Evolutionary conservation across 2,113 vertebrate genomes (phyloP).

Genomic region (Barnardius zonarius): DNA sequence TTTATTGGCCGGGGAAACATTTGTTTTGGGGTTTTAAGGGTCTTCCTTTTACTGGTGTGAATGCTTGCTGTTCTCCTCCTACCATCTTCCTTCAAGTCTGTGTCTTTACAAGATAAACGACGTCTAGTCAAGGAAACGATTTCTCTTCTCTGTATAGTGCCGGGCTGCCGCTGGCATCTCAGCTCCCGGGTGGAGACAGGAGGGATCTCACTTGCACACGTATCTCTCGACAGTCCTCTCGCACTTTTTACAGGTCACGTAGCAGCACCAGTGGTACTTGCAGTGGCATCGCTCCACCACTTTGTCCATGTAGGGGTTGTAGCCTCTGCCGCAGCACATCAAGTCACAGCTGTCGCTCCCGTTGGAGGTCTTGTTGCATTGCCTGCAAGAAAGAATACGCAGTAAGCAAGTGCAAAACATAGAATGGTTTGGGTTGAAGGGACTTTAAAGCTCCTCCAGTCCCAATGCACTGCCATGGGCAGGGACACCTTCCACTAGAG

Average conservation of each 20-base stretch:
- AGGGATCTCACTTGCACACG: constrained; percentile 88
- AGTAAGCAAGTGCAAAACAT: background rate
- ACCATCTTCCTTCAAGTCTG: background rate
- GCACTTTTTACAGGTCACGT: constrained; percentile 96
- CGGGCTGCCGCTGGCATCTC: constrained; percentile 64
- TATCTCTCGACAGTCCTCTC: constrained; percentile 94
- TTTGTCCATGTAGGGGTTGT: constrained; percentile 96
- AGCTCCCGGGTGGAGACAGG: background rate
- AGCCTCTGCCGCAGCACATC: constrained; percentile 98
- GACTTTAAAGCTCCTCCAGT: background rate
- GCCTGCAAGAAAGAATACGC: constrained; percentile 71
- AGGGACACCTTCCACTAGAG: background rate
- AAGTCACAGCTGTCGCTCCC: constrained; percentile 98
- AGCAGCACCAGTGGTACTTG: constrained; percentile 99
- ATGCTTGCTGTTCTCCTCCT: background rate
- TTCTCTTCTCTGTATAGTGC: constrained; percentile 68
- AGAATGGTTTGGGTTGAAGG: background rate
- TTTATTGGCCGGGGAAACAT: background rate
- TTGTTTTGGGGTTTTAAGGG: background rate
- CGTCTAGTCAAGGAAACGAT: background rate
- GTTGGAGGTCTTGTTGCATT: constrained; percentile 95
- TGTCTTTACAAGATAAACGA: background rate
- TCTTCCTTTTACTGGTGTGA: background rate
- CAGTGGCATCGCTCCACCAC: constrained; percentile 96
- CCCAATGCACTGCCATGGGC: rapidly evolving